A percentile compares a stretch with the other conserved stretches of the same genome.
These are phyloP conservation scores for Nannobrachium achirus DNA, from an alignment of 2,113 vertebrate species.

Conservation along the genomic window DNA sequence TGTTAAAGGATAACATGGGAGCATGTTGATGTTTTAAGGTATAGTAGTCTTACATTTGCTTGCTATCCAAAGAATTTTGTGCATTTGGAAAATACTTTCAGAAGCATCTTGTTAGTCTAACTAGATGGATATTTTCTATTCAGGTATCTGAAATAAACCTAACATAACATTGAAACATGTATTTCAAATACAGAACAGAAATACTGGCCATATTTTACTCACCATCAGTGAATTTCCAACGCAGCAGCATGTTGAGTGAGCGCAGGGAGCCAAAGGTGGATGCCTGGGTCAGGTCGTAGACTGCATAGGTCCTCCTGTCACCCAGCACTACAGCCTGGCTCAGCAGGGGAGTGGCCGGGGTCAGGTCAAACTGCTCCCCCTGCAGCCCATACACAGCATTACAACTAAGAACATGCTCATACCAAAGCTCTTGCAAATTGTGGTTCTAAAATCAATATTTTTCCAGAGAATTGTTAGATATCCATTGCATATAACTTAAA, in stretches of 20 bases:
- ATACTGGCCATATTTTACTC: constrained; percentile 63
- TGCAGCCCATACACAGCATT: constrained; percentile 58
- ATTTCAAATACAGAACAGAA: background rate
- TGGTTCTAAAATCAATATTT: no score
- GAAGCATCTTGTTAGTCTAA: no score
- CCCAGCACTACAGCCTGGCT: constrained; percentile 86
- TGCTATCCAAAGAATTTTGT: no score
- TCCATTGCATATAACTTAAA: background rate
- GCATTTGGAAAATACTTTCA: no score
- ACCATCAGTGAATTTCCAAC: constrained; percentile 87
- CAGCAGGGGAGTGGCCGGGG: constrained; percentile 77
- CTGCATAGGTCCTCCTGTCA: constrained; percentile 85
- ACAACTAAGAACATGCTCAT: no score
- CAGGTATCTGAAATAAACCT: no score
- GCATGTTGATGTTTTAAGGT: no score
- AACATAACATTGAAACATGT: no score
- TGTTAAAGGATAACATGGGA: no score
- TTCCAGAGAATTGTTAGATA: background rate
- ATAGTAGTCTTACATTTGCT: no score
- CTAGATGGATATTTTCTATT: no score
- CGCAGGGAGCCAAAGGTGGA: constrained; percentile 83
- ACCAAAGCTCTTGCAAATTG: no score
- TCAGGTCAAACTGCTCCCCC: constrained; percentile 91
- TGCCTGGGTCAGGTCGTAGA: constrained; percentile 88
- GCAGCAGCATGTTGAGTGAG: constrained; percentile 90